Conservation (phyloP, 2,113 vertebrate species). For the Cynocephalus volans region DNA sequence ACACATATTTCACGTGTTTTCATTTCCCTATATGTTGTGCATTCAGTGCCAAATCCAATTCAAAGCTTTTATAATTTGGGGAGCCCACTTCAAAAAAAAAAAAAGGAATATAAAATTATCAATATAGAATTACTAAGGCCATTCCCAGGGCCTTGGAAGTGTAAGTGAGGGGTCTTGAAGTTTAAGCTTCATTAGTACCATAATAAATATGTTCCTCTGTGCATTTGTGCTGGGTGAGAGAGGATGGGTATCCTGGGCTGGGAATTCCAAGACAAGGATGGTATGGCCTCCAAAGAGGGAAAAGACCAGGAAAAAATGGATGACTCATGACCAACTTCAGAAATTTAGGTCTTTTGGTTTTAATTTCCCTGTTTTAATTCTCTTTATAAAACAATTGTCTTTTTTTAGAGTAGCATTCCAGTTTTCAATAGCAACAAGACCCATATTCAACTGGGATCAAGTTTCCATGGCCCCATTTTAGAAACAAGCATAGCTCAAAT, state of each 20-base stretch:
- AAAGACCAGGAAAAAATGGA: slow-evolving; percentile 21
- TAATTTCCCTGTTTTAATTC: slow-evolving; percentile 48
- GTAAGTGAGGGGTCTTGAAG: background rate
- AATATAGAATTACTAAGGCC: background rate
- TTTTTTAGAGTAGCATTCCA: slow-evolving; percentile 71
- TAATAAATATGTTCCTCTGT: background rate
- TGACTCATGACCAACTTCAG: background rate
- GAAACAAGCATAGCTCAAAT: slow-evolving; percentile 81
- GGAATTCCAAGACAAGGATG: slow-evolving; percentile 9
- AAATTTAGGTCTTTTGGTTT: slow-evolving; percentile 63
- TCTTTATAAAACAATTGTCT: slow-evolving; percentile 71
- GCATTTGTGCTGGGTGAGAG: background rate
- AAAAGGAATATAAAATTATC: slow-evolving; percentile 24
- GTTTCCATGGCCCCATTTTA: slow-evolving; percentile 81
- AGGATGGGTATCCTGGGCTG: background rate
- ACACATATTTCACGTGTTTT: slow-evolving; percentile 35
- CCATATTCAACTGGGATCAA: slow-evolving; percentile 69
- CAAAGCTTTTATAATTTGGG: slow-evolving; percentile 49
- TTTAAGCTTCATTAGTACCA: background rate
- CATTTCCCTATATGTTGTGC: background rate
- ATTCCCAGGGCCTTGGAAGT: background rate
- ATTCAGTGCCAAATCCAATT: background rate
- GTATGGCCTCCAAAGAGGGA: background rate
- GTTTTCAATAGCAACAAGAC: slow-evolving; percentile 72
- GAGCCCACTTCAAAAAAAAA: background rate